These are phyloP conservation scores for Entelurus aequoreus DNA, from an alignment of 2,113 vertebrate genomes.

Conservation along the genomic window DNA sequence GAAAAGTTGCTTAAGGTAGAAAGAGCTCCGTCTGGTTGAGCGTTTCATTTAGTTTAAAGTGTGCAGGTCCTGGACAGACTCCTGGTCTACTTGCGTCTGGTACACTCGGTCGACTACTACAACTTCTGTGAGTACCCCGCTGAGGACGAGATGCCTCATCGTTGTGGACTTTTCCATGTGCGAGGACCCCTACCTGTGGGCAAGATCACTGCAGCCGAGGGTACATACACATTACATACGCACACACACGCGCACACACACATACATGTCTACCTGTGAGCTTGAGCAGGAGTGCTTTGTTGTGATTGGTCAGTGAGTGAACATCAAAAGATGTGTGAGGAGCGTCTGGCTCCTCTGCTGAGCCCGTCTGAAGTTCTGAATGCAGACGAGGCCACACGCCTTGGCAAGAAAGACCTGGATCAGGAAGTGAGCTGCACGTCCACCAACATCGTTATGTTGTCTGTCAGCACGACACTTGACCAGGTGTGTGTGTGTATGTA, in stretches of 20 bases:
- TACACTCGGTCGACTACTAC: slow-evolving; percentile 89
- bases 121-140: slow-evolving; percentile 86
- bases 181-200: slow-evolving; percentile 82
- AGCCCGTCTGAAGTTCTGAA: slow-evolving; percentile 76
- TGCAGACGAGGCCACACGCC: slow-evolving; percentile 80
- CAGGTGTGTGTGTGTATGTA: slow-evolving; percentile 1
- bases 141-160: slow-evolving; percentile 92
- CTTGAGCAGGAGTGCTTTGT: neutral
- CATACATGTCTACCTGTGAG: neutral
- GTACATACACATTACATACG: slow-evolving; percentile 41
- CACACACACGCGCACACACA: slow-evolving; percentile 6
- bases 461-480: neutral
- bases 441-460: neutral
- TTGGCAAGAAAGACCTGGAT: slow-evolving; percentile 84
- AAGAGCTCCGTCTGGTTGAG: neutral
- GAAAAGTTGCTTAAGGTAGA: slow-evolving; percentile 85
- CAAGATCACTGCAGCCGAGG: slow-evolving; percentile 80
- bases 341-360: slow-evolving; percentile 79
- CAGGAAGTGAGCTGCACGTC: slow-evolving; percentile 65
- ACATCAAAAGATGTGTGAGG: slow-evolving; percentile 85
- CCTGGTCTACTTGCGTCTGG: slow-evolving; percentile 84
- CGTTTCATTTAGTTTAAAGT: neutral
- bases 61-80: slow-evolving; percentile 84
- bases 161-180: slow-evolving; percentile 88
- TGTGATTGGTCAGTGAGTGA: slow-evolving; percentile 73